Evolutionary conservation across 37 sponge, comb jelly and placozoan species (phyloP).

Genomic region (Beroe ovata): DNA sequence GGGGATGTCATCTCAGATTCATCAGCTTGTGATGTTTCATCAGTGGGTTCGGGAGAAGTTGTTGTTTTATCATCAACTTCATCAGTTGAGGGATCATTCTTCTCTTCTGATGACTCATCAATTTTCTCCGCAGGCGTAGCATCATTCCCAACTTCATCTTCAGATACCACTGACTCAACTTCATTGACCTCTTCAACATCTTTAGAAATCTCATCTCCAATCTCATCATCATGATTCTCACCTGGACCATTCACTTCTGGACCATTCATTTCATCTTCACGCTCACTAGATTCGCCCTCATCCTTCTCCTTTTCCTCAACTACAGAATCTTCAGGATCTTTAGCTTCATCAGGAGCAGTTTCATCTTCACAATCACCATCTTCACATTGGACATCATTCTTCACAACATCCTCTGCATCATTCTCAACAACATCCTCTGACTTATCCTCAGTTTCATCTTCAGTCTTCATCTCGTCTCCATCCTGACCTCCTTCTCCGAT

Average conservation of each 20-base stretch:
- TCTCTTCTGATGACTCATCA: too few species aligned
- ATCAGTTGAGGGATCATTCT: too few species aligned
- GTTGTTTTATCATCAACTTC: too few species aligned
- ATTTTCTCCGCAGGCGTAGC: too few species aligned
- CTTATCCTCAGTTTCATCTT: neutral
- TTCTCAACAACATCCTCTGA: neutral
- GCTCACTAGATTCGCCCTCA: neutral
- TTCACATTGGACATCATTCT: neutral
- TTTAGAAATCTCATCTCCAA: neutral
- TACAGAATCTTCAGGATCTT: neutral
- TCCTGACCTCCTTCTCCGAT: neutral
- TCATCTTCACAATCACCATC: neutral
- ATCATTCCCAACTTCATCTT: slow-evolving; percentile 1
- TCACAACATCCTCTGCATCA: neutral
- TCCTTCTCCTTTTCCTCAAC: neutral
- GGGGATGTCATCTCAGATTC: too few species aligned
- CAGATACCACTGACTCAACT: neutral
- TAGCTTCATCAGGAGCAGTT: neutral
- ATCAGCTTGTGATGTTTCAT: too few species aligned
- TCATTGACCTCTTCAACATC: neutral
- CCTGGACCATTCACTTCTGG: too few species aligned
- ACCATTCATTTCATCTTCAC: neutral
- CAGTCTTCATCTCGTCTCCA: neutral
- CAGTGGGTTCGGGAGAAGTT: too few species aligned
- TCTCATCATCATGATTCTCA: neutral